A percentile compares a stretch with the other conserved stretches of the same genome.
Evolutionary conservation across 30 jellyfish, hydroid and myxozoan genomes (phyloP).

Genomic region (Sanderia malayensis): DNA sequence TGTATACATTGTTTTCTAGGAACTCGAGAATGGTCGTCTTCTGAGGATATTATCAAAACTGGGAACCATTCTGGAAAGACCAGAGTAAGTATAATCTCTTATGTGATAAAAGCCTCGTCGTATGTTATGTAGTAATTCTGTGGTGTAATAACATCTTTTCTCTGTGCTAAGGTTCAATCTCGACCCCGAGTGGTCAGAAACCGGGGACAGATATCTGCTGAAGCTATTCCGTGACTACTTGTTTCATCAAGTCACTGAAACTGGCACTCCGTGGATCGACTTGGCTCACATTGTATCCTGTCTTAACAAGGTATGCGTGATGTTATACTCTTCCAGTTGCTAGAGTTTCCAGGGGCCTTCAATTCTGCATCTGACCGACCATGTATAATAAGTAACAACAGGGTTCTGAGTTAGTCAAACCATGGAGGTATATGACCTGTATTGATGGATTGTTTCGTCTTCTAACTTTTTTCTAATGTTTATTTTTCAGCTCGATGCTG

Average conservation of each 20-base stretch:
- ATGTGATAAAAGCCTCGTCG: neutral
- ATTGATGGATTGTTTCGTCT: too few relatives aligned
- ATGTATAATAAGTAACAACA: too few relatives aligned
- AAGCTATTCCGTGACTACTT: conserved; percentile 83
- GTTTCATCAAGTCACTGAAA: conserved; percentile 92
- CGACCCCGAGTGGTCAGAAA: conserved; percentile 94
- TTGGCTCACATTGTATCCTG: conserved; percentile 86
- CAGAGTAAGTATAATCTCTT: conserved; percentile 69
- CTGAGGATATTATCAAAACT: conserved; percentile 70
- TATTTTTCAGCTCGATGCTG: conserved; percentile 83
- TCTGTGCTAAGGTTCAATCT: conserved; percentile 51
- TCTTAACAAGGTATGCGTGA: conserved; percentile 82
- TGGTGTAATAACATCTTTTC: neutral
- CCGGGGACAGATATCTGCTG: conserved; percentile 90
- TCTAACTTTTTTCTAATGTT: too few relatives aligned
- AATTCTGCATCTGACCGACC: too few relatives aligned
- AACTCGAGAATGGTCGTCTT: conserved; percentile 84
- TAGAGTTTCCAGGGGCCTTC: too few relatives aligned
- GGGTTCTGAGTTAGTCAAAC: too few relatives aligned
- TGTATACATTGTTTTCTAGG: too few relatives aligned
- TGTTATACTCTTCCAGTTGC: too few relatives aligned
- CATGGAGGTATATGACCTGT: too few relatives aligned
- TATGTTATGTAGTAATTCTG: neutral
- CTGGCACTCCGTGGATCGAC: conserved; percentile 86
- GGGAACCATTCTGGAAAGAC: conserved; percentile 86